Base-by-base conservation (phyloP, 2,888 invertebrate genomes). In the Cinara cedri region DNA sequence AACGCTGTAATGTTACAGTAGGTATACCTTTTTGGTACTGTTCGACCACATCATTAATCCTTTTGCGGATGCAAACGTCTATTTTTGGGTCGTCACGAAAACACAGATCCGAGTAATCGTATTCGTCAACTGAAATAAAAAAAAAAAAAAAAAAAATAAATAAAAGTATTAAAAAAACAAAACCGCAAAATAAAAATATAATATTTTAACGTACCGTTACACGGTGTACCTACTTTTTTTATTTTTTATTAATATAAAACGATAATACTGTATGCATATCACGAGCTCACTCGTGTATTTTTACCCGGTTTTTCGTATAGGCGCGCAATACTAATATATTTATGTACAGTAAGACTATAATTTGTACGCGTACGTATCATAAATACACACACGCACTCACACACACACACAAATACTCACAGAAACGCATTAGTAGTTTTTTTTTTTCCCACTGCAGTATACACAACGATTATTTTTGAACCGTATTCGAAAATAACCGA, bases 81-180 rank as follows among this genome's bases (percentile, higher is more conserved):
- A 78, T 60, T 70, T 78, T 78, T 51, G 70, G 68, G 34, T 78
- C 78, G 70, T 78, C 78, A 21, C 78, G 46, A 78, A 60, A 78
- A 70, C 78, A 78, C 34, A 60, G 49, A 60, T 78, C 68, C 4
- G 66, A 62, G 49, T 49, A 14, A 14, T 19, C 8, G 63, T 51
- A 21, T 21, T 51, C n/a, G 13, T 24, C 21, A 4, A 70, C 78
- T 78, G 51, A 60, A 60, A 70, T 57, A 49, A 8, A 70, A 21
- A 51, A 76, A n/a, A 63, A 19, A 72, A 60, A 57, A 66, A 14
- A 49, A 11, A 16, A 51, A 70, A 70, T 54, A 70, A n/a, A 4
- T 34, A 34, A 34, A 34, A 34, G 6, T 34, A 34, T 34, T 51
- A 51, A 16, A 4, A n/a, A 51, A 51, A 14, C 51, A 14, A 14